Percentiles rank a stretch among this genome's conserved stretches.
Evolutionary conservation across 2,113 vertebrate genomes (phyloP).

Genomic region (Podarcis raffonei): DNA sequence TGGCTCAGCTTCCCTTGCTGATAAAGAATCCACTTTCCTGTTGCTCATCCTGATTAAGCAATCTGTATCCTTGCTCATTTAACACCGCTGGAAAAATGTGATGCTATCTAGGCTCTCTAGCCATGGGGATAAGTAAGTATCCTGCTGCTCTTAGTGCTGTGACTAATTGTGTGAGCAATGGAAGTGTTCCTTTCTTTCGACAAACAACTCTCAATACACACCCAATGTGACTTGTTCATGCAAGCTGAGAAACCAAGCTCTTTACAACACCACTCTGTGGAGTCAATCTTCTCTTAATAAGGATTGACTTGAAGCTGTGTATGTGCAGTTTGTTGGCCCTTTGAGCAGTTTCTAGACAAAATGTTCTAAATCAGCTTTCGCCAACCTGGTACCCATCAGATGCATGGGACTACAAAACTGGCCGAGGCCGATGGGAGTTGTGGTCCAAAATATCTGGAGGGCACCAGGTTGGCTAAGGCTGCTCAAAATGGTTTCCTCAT

Average conservation of each 20-base stretch:
- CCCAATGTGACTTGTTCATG: not conserved
- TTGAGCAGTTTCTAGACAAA: not conserved
- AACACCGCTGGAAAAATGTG: not conserved
- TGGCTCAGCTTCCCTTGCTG: not conserved
- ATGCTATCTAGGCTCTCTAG: not conserved
- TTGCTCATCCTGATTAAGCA: not conserved
- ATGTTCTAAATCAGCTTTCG: not conserved
- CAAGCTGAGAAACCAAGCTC: not conserved
- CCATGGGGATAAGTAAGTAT: not conserved
- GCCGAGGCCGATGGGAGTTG: too few relatives aligned
- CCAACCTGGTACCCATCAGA: too few relatives aligned
- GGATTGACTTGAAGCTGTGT: not conserved
- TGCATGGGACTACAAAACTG: too few relatives aligned
- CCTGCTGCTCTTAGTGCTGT: not conserved
- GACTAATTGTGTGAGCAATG: not conserved
- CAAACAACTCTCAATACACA: not conserved
- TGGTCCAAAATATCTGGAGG: too few relatives aligned
- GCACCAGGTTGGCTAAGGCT: too few relatives aligned
- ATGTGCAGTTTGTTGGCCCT: not conserved
- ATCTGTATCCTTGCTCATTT: not conserved
- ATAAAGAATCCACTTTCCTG: not conserved
- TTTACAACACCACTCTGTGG: not conserved
- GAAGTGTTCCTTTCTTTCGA: not conserved
- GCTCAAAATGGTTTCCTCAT: not conserved
- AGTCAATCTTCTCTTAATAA: not conserved